Conservation (phyloP, 2,113 vertebrate species). For the Gobius niger region DNA sequence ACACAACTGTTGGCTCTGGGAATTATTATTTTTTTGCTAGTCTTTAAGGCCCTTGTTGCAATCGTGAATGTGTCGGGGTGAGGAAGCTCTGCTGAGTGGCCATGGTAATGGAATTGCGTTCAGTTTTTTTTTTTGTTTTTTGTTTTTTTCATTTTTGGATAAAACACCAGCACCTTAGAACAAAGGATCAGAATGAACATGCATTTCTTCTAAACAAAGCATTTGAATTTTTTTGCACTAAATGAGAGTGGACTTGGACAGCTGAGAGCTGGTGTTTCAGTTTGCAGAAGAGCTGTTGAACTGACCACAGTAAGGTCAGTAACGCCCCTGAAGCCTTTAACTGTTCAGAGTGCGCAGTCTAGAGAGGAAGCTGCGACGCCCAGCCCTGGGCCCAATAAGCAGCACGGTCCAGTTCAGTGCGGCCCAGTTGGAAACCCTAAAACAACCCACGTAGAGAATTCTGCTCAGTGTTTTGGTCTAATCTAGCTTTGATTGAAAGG, state of each 20-base stretch:
- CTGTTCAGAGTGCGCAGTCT: neutral
- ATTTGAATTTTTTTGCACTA: conserved; percentile 70
- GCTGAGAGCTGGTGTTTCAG: conserved; percentile 39
- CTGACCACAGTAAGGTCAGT: neutral
- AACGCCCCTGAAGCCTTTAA: neutral
- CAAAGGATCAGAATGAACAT: conserved; percentile 50
- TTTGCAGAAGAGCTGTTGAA: conserved; percentile 18
- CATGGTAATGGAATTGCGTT: no score
- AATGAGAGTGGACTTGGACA: conserved; percentile 55
- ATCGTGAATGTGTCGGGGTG: no score
- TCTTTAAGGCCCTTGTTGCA: no score
- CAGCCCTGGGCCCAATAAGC: neutral
- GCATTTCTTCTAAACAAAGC: conserved; percentile 60
- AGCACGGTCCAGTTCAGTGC: neutral
- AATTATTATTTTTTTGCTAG: no score
- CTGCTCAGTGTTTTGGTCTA: no score
- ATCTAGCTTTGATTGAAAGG: no score
- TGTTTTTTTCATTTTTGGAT: conserved; percentile 41
- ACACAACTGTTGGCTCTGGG: no score
- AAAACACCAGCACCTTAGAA: conserved; percentile 77
- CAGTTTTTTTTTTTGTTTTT: no score
- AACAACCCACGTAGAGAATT: neutral
- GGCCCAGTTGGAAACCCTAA: neutral
- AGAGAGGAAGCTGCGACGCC: neutral
- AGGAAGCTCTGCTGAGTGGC: no score